Evolutionary conservation across 2,888 invertebrate genomes (phyloP).

Genomic region (Drosophila subquinaria): DNA sequence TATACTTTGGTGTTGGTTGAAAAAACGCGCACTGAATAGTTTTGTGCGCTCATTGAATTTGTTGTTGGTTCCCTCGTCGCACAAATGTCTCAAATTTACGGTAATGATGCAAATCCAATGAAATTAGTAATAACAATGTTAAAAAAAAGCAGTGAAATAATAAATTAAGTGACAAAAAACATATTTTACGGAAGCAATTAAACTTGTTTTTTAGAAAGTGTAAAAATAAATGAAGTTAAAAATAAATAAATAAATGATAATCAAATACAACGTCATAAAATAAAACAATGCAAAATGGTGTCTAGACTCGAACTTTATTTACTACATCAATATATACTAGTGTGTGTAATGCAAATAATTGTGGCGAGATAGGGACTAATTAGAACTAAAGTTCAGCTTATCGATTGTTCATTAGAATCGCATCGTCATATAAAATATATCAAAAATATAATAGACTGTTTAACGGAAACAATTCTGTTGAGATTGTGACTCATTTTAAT

Average conservation of each 20-base stretch:
- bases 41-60: not conserved
- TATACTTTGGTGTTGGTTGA: conserved; percentile 26
- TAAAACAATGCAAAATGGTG: not conserved
- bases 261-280: not conserved
- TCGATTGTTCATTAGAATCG: not conserved
- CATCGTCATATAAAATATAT: too few relatives aligned
- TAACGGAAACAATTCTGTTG: not conserved
- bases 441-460: too few relatives aligned
- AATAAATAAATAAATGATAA: not conserved
- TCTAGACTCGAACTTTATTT: too few relatives aligned
- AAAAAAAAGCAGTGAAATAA: conserved; percentile 3
- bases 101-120: conserved; percentile 36
- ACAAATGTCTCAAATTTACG: conserved; percentile 36
- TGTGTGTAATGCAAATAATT: not conserved
- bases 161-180: conserved; percentile 19
- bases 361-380: not conserved
- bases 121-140: conserved; percentile 8
- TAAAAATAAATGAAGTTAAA: not conserved
- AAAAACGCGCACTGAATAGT: conserved; percentile 24
- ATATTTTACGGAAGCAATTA: conserved; percentile 25
- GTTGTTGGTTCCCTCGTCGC: conserved; percentile 22
- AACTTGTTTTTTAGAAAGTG: conserved; percentile 27
- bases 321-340: not conserved
- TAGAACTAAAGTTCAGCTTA: not conserved
- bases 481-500: not conserved